phyloP scores from a whole-genome alignment of 2,797 vertebrate species.

The Sebastolobus alascanus region DNA sequence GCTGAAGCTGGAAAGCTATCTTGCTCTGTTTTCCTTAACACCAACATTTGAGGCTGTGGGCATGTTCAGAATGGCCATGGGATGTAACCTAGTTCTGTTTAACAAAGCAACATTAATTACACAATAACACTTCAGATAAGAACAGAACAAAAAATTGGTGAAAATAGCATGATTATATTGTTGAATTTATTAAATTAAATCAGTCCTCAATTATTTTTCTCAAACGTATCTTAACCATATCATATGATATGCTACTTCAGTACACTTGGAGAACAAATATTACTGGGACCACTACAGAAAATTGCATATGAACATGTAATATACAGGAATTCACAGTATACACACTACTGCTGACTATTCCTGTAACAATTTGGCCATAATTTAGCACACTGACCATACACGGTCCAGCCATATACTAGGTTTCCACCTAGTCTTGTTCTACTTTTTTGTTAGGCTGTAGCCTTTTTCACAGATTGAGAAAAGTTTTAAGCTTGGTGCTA shows the following conservation, averaged over 20 bases:
- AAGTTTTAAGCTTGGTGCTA: neutral
- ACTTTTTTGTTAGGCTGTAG: too few relatives aligned
- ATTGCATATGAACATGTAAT: neutral
- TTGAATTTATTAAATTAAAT: neutral
- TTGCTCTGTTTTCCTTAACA: neutral
- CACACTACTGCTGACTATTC: too few relatives aligned
- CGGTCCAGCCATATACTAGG: too few relatives aligned
- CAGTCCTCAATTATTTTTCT: neutral
- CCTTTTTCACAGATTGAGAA: neutral
- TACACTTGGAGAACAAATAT: neutral
- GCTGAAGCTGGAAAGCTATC: neutral
- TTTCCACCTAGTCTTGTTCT: too few relatives aligned
- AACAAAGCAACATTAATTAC: neutral
- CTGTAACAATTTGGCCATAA: neutral
- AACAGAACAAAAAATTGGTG: too few relatives aligned
- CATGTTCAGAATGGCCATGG: neutral
- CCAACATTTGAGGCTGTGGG: neutral
- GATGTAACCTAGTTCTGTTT: neutral
- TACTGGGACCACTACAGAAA: neutral
- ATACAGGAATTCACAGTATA: neutral
- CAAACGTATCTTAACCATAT: neutral
- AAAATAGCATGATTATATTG: neutral
- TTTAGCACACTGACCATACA: neutral
- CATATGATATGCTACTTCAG: neutral
- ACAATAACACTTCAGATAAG: neutral